Base-by-base conservation (phyloP, 2,888 invertebrate species). In the Phortica magna region DNA sequence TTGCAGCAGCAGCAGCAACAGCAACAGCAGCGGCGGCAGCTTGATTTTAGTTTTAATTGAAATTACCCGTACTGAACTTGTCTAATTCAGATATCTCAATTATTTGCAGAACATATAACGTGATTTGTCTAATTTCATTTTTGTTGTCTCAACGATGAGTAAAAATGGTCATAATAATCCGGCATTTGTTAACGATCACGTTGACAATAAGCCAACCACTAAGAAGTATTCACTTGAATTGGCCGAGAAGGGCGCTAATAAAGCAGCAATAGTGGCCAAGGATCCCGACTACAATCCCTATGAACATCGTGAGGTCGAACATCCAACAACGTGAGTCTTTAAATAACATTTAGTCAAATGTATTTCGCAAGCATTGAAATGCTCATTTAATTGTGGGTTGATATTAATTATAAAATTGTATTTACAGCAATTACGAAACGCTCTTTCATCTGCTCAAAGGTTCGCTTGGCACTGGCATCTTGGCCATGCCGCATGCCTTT, bases 391-490 rank as follows among this genome's bases (percentile, higher is more conserved):
- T 41, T n/a, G 1, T 10, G 2, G 14, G 10, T 39, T 41, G 2
- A 41, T 10, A 39, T 0, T 68, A 42, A 43, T 19, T 10, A 70
- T 70, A 39, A 41, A n/a, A 39, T 70, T 2, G 1, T 0, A 14
- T 6, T 92, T 92, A 17, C 92, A 98, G 98, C 78, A 97, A 97
- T 91, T 90, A 94, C 80, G 97, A 98, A 87, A 97, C 98, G 0
- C 93, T 98, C 89, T 95, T 97, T 89, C 98, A 98, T 91, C 92
- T 98, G 87, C 93, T 98, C 74, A 98, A 98, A 91, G 98, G 97
- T 48, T 97, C 97, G 89, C 93, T 98, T 81, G 99, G 99, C 3
- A 98, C 98, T 0, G 99, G 99, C 2, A 96, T 99, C 79, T 93
- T 99, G 76, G 98, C 98, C 19, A 96, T 99, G 92, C 92, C 92